Conservation (phyloP, 2,888 invertebrate species). For the Mycogona germanica region DNA sequence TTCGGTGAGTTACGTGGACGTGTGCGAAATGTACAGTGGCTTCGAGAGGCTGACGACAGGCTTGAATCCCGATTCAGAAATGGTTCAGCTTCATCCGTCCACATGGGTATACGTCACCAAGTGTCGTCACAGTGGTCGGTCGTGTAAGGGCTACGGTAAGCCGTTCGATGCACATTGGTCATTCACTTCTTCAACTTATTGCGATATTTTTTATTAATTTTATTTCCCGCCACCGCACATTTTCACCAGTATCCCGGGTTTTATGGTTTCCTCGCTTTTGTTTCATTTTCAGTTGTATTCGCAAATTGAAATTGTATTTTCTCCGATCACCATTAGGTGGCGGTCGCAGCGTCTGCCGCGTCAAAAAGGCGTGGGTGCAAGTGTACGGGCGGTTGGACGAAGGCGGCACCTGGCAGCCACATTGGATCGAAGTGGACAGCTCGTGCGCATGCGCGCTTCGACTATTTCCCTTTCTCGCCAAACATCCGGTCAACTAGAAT, state of each 20-base stretch:
- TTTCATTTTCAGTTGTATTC: background rate
- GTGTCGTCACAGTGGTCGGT: slow-evolving; percentile 17
- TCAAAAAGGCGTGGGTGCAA: slow-evolving; percentile 23
- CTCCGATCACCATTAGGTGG: too few species aligned
- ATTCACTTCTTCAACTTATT: background rate
- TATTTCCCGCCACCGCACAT: too few species aligned
- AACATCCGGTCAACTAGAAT: too few species aligned
- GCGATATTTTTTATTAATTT: background rate
- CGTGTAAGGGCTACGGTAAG: slow-evolving; percentile 19
- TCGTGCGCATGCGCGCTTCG: slow-evolving; percentile 21
- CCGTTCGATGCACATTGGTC: too few species aligned
- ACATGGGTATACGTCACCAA: slow-evolving; percentile 22
- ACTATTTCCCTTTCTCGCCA: background rate
- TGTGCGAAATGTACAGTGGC: slow-evolving; percentile 18
- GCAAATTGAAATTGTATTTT: too few species aligned
- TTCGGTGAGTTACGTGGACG: too few species aligned
- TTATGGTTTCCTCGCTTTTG: too few species aligned
- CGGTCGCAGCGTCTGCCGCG: slow-evolving; percentile 19
- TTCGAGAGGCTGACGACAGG: slow-evolving; percentile 21
- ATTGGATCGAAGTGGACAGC: slow-evolving; percentile 23
- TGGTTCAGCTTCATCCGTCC: slow-evolving; percentile 21
- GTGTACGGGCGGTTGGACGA: slow-evolving; percentile 21
- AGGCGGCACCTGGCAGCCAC: slow-evolving; percentile 21
- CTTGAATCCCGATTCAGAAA: slow-evolving; percentile 19
- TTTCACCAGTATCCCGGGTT: too few species aligned